These are phyloP conservation scores for Coreoperca whiteheadi DNA, from an alignment of 2,113 vertebrate genomes.

Conservation along the genomic window DNA sequence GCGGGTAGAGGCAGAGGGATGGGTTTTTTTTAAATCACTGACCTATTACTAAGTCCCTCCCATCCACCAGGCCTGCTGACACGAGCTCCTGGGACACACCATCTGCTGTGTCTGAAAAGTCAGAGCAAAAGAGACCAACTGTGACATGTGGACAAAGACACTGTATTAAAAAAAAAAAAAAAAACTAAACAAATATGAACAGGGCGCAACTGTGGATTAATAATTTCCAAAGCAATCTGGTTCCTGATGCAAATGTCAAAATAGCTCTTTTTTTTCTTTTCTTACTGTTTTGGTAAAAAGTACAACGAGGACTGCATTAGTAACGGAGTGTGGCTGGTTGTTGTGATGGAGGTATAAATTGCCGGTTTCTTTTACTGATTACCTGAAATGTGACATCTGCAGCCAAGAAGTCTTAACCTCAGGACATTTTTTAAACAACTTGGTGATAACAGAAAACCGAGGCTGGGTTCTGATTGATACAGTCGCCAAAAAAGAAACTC, in stretches of 20 bases:
- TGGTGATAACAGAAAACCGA: neutral
- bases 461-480: neutral
- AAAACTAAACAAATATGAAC: slow-evolving; percentile 17
- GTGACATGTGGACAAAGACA: neutral
- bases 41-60: slow-evolving; percentile 98
- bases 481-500: neutral
- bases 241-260: neutral
- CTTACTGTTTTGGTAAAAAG: neutral
- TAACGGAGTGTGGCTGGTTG: too few species aligned
- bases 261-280: neutral
- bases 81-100: slow-evolving; percentile 98
- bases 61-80: slow-evolving; percentile 97
- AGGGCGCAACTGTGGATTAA: neutral
- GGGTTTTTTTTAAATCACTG: slow-evolving; percentile 52
- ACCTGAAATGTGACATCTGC: neutral
- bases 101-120: slow-evolving; percentile 92
- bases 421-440: neutral
- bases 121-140: slow-evolving; percentile 2
- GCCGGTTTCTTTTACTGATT: slow-evolving; percentile 15
- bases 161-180: neutral
- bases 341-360: neutral
- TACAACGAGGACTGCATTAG: neutral
- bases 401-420: neutral
- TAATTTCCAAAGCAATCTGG: neutral
- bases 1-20: neutral